Conservation (phyloP, 2,113 vertebrate genomes). For the Oryzias woworae region DNA sequence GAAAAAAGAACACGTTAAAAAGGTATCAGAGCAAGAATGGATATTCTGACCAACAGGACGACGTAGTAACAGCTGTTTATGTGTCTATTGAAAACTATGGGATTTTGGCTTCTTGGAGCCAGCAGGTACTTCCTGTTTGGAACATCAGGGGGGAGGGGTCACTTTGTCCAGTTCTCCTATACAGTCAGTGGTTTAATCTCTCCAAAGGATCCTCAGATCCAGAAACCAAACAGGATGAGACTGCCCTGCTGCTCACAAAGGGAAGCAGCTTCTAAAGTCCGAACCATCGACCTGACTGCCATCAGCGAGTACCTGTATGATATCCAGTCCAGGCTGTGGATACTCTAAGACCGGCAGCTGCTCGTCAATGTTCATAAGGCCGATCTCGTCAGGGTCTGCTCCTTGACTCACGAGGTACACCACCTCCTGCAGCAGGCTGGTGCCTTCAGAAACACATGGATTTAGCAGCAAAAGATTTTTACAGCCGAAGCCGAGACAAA, state of each 20-base stretch:
- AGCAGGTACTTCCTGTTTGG: no score
- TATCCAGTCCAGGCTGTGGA: slow-evolving; percentile 94
- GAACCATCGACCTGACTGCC: no score
- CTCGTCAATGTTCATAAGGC: slow-evolving; percentile 98
- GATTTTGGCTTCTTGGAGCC: no score
- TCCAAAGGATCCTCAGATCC: not conserved
- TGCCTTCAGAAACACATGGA: slow-evolving; percentile 76
- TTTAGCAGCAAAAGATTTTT: not conserved
- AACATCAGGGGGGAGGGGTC: no score
- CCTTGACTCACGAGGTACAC: slow-evolving; percentile 98
- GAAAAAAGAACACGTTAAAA: no score
- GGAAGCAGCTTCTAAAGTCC: no score
- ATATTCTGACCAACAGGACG: no score
- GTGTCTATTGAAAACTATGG: no score
- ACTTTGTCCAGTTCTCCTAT: no score
- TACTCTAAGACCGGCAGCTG: slow-evolving; percentile 97
- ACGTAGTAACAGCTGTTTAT: no score
- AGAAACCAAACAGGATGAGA: not conserved
- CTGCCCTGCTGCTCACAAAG: not conserved
- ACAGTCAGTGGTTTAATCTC: not conserved
- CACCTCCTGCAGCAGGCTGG: slow-evolving; percentile 94
- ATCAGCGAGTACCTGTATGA: slow-evolving; percentile 87
- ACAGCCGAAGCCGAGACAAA: not conserved
- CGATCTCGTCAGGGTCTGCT: slow-evolving; percentile 95
- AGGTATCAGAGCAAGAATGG: no score